Percentiles rank a stretch among this genome's conserved stretches.
phyloP scores from a whole-genome alignment of 1,140 invertebrate genomes.

The Akabosia matsudoensis region DNA sequence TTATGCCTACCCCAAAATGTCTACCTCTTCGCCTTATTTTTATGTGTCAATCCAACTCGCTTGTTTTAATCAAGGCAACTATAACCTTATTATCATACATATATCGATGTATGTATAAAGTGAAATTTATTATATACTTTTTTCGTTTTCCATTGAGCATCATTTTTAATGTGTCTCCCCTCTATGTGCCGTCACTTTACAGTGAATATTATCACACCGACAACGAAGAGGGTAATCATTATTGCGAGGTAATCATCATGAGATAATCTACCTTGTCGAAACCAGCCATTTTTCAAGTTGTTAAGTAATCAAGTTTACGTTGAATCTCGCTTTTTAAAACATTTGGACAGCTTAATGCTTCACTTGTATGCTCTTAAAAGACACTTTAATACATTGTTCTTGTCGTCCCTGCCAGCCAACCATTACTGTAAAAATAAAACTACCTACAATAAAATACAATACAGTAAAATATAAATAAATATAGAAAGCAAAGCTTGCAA shows the following conservation, averaged over 20 bases:
- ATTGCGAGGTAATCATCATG: neutral
- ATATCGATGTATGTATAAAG: too few species aligned
- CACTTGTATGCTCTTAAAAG: neutral
- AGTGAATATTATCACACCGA: neutral
- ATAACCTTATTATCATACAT: too few species aligned
- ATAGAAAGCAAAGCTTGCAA: too few species aligned
- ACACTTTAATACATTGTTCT: too few species aligned
- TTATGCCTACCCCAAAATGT: too few species aligned
- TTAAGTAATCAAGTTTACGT: constrained; percentile 10
- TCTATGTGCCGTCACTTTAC: neutral
- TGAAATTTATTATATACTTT: neutral
- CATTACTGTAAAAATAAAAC: too few species aligned
- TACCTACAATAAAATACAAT: too few species aligned
- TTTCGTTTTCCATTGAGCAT: neutral
- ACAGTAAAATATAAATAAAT: too few species aligned
- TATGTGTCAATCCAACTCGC: too few species aligned
- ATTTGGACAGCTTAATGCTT: neutral
- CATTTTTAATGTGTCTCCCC: neutral
- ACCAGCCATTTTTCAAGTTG: neutral
- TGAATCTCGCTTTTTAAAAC: neutral
- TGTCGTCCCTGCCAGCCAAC: too few species aligned
- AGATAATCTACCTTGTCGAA: constrained; percentile 11
- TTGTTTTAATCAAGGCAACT: too few species aligned
- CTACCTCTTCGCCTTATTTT: too few species aligned
- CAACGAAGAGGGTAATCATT: neutral